Evolutionary conservation across 2,888 invertebrate genomes (phyloP), one percentile per base, ranked within the genome.

Genomic region (Oxytorus armatus): DNA sequence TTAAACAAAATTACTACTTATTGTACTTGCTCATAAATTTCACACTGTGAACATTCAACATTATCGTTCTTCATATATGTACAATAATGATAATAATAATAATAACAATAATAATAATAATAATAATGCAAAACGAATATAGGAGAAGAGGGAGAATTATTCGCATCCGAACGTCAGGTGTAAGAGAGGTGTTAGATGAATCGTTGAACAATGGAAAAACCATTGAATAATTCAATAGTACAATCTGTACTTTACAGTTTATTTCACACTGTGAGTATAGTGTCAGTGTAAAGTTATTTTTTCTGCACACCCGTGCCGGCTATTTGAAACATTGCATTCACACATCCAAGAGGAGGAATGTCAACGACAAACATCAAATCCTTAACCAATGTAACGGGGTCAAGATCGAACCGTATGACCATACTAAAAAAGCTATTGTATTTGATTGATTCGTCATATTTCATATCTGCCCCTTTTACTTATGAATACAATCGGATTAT

Each of bases 211-310:
- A 76, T 72, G 70, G 51, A 10, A 16, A 63, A 63, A 63, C 36
- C 33, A 53, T 47, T 79, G 79, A 79, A 79, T 79, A 61, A 76
- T 79, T 79, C 76, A 79, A 47, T 21, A 36, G 59, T 39, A 10
- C 51, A 51, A 57, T 25, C 33, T 23, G 21, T n/a, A 72, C 25
- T 68, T 79, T 61, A 76, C 51, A 14, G 70, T 59, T 55, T 59
- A 21, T 51, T 51, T 8, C 11, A 23, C 53, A 61, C 59, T 1
- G 33, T 42, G 23, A 18, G 33, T 8, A 18, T 25, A 59, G 14
- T 44, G 29, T n/a, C 14, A 21, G 59, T 59, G 18, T 33, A 53
- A 23, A 47, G 18, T 49, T 39, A 49, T 39, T 18, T 44, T 69
- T 29, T n/a, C 18, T 49, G 69, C 74, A 79, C 55, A 39, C 75